Percentiles rank a stretch among this genome's conserved stretches.
phyloP scores from a whole-genome alignment of 2,113 vertebrate genomes.

The Gymnorhina tibicen region DNA sequence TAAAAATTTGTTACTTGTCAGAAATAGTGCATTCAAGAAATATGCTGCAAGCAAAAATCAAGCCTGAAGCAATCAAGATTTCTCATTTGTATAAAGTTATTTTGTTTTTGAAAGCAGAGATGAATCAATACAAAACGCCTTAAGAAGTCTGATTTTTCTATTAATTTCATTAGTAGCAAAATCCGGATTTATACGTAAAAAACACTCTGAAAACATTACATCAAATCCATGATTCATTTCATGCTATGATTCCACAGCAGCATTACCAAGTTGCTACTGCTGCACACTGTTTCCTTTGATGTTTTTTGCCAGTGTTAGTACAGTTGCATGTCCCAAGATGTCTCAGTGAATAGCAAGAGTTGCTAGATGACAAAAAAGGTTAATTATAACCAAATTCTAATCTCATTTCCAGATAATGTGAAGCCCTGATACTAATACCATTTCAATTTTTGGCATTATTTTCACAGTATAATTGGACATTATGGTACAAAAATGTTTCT shows the following conservation, averaged over 20 bases:
- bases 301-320: not conserved
- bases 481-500: not conserved
- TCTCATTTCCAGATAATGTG: not conserved
- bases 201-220: not conserved
- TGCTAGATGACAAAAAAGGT: not conserved
- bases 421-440: accelerated
- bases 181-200: not conserved
- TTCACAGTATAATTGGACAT: accelerated
- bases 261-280: not conserved
- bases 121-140: not conserved
- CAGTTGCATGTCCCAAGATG: not conserved
- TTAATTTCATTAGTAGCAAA: not conserved
- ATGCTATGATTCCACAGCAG: not conserved
- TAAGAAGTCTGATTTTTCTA: not conserved
- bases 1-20: not conserved
- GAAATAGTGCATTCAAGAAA: not conserved
- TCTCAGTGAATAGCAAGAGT: not conserved
- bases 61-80: not conserved
- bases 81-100: not conserved
- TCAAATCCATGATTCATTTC: not conserved
- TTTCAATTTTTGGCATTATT: not conserved
- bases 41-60: not conserved
- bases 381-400: not conserved
- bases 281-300: not conserved
- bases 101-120: not conserved